Evolutionary conservation across 2,888 invertebrate genomes (phyloP), one percentile per base, ranked within the genome.

Genomic region (Scrobipalpa costella): DNA sequence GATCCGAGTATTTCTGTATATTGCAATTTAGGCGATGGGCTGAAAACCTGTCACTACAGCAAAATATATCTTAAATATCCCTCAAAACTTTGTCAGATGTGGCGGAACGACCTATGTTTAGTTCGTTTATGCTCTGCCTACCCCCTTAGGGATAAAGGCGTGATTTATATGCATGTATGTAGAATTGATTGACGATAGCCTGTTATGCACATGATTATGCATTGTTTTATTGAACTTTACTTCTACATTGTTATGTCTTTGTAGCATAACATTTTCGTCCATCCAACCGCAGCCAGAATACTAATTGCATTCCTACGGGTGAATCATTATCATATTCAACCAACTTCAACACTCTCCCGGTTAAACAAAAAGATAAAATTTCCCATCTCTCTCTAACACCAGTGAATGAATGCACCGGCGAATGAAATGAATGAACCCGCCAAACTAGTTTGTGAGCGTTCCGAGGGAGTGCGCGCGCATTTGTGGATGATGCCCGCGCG

Each of bases 391-490:
- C 49, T 68, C 66, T 19, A 40, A 52, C 66, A 62, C 13, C 63
- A 59, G 57, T 50, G 59, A 64, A 63, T 62, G 62, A 66, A 63
- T 69, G 69, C 69, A 68, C 61, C 63, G 60, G 38, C 63, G 62
- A 63, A 49, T 62, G 60, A 60, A 61, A 50, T 64, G 63, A 63
- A 49, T 62, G 60, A 60, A 61, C 57, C 61, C 50, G 66, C 68
- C 67, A 68, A 75, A 75, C 74, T 73, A 76, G 76, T 76, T 73
- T 68, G 64, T 63, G 69, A 66, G 69, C 68, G 69, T 69, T 69
- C 67, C 71, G 52, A 49, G 64, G 67, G 67, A 68, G 69, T 68
- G 69, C 68, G 74, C 67, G 68, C 67, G 67, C 68, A 60, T 67
- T 5, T 67, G 61, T 49, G 19, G 49, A n/a, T 34, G 13, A n/a